phyloP scores from a whole-genome alignment of 2,888 invertebrate genomes.

The Osedax fenrisi region DNA sequence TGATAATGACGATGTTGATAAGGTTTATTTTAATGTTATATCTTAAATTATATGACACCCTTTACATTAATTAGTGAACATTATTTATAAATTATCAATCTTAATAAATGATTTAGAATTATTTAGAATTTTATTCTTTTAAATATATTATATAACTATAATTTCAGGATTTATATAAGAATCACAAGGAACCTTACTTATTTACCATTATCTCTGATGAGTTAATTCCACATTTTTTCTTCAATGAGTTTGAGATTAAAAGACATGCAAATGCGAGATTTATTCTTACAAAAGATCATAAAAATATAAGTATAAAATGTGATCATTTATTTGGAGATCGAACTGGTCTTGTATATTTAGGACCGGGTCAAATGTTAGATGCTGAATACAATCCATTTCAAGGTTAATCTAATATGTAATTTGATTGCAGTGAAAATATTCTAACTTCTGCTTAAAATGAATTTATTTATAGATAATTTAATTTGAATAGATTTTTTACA shows the following conservation, averaged over 20 bases:
- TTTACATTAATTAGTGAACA: neutral
- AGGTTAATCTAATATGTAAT: neutral
- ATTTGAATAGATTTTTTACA: too few species aligned
- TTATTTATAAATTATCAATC: too few species aligned
- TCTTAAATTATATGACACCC: neutral
- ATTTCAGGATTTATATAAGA: slow-evolving; percentile 34
- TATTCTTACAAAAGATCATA: slow-evolving; percentile 36
- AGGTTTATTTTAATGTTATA: neutral
- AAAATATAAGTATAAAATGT: slow-evolving; percentile 35
- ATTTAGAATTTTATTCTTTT: too few species aligned
- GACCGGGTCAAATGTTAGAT: slow-evolving; percentile 37
- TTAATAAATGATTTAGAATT: too few species aligned
- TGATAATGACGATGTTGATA: slow-evolving; percentile 39
- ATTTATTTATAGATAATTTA: too few species aligned
- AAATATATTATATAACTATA: too few species aligned
- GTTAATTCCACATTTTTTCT: slow-evolving; percentile 36
- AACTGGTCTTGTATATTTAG: slow-evolving; percentile 39
- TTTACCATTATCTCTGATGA: slow-evolving; percentile 39
- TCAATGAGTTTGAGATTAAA: slow-evolving; percentile 39
- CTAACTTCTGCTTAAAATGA: too few species aligned
- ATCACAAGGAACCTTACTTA: slow-evolving; percentile 40
- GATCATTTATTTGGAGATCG: slow-evolving; percentile 40
- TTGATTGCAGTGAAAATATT: too few species aligned
- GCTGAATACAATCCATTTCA: slow-evolving; percentile 37
- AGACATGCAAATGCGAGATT: slow-evolving; percentile 39